Evolutionary conservation across 2,113 vertebrate genomes (phyloP).

Genomic region (Girardinichthys multiradiatus): DNA sequence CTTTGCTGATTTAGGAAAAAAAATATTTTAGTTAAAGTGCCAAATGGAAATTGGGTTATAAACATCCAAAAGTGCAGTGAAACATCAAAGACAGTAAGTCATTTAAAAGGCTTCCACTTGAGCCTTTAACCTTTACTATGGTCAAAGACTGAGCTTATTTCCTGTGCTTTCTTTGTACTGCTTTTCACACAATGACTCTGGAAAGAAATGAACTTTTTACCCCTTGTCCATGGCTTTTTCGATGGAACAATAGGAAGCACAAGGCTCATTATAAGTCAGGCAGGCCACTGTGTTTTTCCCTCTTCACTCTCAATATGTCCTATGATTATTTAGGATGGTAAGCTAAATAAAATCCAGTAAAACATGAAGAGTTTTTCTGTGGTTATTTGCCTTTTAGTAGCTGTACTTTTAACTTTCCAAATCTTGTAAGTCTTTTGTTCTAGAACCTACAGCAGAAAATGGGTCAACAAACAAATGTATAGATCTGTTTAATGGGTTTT

Average conservation of each 20-base stretch:
- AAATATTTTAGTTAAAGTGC: no score
- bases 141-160: slow-evolving; percentile 2
- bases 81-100: background rate
- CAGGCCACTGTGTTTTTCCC: slow-evolving; percentile 35
- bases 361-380: slow-evolving; percentile 40
- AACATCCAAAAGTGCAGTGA: background rate
- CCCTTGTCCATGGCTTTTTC: slow-evolving; percentile 19
- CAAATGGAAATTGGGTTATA: background rate
- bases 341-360: background rate
- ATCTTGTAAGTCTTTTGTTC: slow-evolving; percentile 19
- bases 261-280: slow-evolving; percentile 39
- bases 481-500: slow-evolving; percentile 57
- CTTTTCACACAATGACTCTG: background rate
- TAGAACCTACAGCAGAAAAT: slow-evolving; percentile 33
- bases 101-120: background rate
- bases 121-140: background rate
- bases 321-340: slow-evolving; percentile 41
- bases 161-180: slow-evolving; percentile 1
- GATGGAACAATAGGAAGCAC: slow-evolving; percentile 21
- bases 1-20: no score
- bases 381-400: background rate
- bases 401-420: background rate
- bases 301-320: slow-evolving; percentile 38
- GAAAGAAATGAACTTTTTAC: background rate
- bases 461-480: slow-evolving; percentile 64